Percentiles rank a stretch among this genome's conserved stretches.
phyloP scores from a whole-genome alignment of 2,797 vertebrate species.

The Echiichthys vipera region DNA sequence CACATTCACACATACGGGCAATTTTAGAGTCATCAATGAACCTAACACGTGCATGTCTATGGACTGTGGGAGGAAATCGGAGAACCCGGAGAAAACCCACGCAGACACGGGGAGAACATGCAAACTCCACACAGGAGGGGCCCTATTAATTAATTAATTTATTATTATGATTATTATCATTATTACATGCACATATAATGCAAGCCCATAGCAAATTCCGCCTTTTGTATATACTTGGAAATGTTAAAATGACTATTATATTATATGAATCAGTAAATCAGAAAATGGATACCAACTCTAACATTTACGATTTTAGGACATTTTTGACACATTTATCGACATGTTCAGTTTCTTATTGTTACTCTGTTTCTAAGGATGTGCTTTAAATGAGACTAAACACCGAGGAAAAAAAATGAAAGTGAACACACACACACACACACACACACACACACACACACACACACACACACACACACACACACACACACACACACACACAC shows the following conservation, averaged over 20 bases:
- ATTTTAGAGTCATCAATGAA: no score
- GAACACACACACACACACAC: constrained; percentile 35
- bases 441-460: constrained; percentile 29
- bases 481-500: constrained; percentile 10
- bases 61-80: no score
- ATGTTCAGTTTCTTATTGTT: neutral
- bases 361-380: neutral
- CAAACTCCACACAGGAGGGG: no score
- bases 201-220: neutral
- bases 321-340: neutral
- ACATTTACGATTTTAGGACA: neutral
- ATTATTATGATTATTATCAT: no score
- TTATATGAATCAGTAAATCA: no score
- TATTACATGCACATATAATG: no score
- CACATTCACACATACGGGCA: no score
- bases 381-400: neutral
- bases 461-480: constrained; percentile 1
- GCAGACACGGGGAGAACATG: no score
- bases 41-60: no score
- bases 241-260: neutral
- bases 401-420: neutral
- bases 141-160: no score
- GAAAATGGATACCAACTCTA: neutral
- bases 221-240: neutral
- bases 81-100: no score